phyloP scores from a whole-genome alignment of 2,888 invertebrate species.

The Spatulosminthurus flaviceps region DNA sequence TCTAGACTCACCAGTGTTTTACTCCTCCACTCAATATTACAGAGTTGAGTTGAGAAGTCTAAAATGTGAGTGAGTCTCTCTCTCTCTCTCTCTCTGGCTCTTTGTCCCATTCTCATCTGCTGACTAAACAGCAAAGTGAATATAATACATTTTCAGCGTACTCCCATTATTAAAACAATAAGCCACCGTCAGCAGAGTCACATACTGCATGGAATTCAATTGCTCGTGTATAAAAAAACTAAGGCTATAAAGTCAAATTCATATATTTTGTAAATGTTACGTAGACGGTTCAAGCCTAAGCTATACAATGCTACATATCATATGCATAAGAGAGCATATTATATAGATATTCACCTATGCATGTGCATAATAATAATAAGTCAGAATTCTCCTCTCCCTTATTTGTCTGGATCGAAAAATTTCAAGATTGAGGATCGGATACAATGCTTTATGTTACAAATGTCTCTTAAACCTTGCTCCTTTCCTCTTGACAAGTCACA shows the following conservation, averaged over 20 bases:
- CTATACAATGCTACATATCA: no score
- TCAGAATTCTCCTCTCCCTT: background rate
- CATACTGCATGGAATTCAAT: constrained; percentile 8
- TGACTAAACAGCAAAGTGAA: background rate
- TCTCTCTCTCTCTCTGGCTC: background rate
- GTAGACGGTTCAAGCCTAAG: no score
- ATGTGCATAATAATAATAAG: no score
- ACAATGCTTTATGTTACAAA: constrained; percentile 6
- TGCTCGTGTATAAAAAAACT: background rate
- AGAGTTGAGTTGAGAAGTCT: no score
- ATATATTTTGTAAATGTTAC: background rate
- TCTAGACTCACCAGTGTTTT: background rate
- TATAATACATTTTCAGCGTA: background rate
- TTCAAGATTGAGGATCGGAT: background rate
- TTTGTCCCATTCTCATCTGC: constrained; percentile 2
- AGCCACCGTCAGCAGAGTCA: constrained; percentile 14
- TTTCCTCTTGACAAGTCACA: constrained; percentile 8
- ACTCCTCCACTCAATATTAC: no score
- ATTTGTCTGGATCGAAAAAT: constrained; percentile 9
- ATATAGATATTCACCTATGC: no score
- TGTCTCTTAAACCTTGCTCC: constrained; percentile 9
- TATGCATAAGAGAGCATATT: no score
- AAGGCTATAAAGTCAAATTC: background rate
- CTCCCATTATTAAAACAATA: constrained; percentile 14
- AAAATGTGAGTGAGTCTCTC: no score